These are phyloP conservation scores for Syrmaticus mikado DNA, from an alignment of 2,113 vertebrate species.

Conservation along the genomic window DNA sequence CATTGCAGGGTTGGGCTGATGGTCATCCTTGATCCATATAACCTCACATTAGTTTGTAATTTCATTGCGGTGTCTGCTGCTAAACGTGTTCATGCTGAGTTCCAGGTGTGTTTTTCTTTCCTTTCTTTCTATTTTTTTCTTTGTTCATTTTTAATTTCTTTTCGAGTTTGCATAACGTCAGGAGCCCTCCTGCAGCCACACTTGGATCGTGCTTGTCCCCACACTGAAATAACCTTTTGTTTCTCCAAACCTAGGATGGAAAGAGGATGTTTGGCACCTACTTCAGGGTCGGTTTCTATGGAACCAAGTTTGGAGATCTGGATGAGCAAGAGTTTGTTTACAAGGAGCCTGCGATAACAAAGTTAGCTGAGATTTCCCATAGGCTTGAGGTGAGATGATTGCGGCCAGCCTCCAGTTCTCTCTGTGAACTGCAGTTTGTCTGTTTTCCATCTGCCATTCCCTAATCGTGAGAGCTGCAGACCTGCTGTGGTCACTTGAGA, in stretches of 20 bases:
- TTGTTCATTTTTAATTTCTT: not conserved
- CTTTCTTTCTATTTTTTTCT: not conserved
- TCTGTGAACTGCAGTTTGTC: not conserved
- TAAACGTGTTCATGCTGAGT: conserved; percentile 52
- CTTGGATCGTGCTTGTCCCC: not conserved
- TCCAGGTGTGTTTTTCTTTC: conserved; percentile 39
- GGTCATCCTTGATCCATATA: not conserved
- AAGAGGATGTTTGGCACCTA: conserved; percentile 99
- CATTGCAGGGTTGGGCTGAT: conserved; percentile 53
- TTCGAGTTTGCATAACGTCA: conserved; percentile 38
- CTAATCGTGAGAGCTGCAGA: not conserved
- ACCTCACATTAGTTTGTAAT: conserved; percentile 26
- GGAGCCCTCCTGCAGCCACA: conserved; percentile 22
- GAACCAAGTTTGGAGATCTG: conserved; percentile 95
- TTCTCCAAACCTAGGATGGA: conserved; percentile 85
- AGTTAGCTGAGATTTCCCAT: conserved; percentile 97
- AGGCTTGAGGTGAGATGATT: conserved; percentile 88
- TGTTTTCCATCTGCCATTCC: not conserved
- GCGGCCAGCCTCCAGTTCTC: not conserved
- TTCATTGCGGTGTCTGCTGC: conserved; percentile 48
- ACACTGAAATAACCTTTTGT: conserved; percentile 57
- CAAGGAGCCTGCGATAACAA: conserved; percentile 98
- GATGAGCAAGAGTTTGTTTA: conserved; percentile 99
- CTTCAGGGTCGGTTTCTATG: conserved; percentile 97
- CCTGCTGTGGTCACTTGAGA: accelerated